A percentile compares a stretch with the other conserved stretches of the same genome.
phyloP scores from a whole-genome alignment of 2,113 vertebrate genomes.

The Gyps fulvus region DNA sequence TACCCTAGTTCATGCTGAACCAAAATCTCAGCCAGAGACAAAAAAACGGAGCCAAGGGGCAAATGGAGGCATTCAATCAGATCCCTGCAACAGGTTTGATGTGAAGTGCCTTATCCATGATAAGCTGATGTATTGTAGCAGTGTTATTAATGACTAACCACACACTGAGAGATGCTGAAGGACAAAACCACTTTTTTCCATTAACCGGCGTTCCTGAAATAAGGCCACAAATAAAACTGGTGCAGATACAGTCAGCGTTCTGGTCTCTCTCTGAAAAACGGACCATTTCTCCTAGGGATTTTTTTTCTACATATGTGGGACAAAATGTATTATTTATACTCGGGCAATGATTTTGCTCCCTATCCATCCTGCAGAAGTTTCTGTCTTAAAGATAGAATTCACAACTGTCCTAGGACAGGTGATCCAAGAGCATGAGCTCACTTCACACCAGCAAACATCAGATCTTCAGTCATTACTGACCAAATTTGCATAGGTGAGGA shows the following conservation, averaged over 20 bases:
- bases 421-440: neutral
- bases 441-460: neutral
- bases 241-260: neutral
- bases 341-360: neutral
- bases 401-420: neutral
- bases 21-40: neutral
- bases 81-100: neutral
- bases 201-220: neutral
- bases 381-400: neutral
- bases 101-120: neutral
- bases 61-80: neutral
- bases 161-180: neutral
- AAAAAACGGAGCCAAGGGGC: neutral
- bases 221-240: neutral
- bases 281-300: neutral
- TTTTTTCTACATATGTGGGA: neutral
- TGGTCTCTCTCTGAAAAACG: neutral
- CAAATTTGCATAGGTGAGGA: neutral
- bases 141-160: neutral
- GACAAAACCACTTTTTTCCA: neutral
- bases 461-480: neutral
- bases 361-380: neutral
- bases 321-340: neutral
- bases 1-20: neutral
- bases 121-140: neutral